Evolutionary conservation across 2,797 vertebrate species (phyloP).

Genomic region (Sandelia bainsii): DNA sequence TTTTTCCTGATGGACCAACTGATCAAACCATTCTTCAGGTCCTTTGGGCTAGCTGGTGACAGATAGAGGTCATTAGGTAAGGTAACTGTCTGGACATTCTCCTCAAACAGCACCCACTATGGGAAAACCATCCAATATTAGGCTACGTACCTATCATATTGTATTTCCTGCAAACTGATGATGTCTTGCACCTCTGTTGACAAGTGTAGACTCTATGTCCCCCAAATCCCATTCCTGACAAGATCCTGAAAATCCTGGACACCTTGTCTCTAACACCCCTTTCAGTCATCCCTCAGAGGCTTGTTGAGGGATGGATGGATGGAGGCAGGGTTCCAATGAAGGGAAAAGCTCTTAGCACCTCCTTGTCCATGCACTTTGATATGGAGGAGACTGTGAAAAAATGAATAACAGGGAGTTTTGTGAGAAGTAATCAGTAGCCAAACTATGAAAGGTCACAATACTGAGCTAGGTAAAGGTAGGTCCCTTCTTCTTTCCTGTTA

Average conservation of each 20-base stretch:
- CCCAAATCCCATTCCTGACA: conserved; percentile 54
- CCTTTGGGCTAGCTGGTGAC: conserved; percentile 49
- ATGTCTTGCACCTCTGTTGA: conserved; percentile 72
- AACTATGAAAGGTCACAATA: conserved; percentile 47
- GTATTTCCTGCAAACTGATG: conserved; percentile 63
- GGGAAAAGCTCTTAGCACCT: conserved; percentile 61
- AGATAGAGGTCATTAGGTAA: conserved; percentile 70
- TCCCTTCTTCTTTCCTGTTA: conserved; percentile 14
- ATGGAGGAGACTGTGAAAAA: conserved; percentile 48
- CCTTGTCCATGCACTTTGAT: conserved; percentile 51
- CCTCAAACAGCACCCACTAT: conserved; percentile 60
- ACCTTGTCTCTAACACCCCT: conserved; percentile 52
- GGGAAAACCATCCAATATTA: conserved; percentile 64
- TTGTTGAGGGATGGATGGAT: conserved; percentile 28
- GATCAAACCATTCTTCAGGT: conserved; percentile 51
- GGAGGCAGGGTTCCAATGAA: conserved; percentile 43
- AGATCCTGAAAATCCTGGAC: conserved; percentile 58
- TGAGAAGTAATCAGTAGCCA: conserved; percentile 52
- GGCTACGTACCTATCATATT: conserved; percentile 68
- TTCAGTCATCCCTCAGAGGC: conserved; percentile 56
- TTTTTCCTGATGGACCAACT: conserved; percentile 34
- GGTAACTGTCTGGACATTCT: conserved; percentile 64
- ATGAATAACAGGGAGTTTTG: conserved; percentile 55
- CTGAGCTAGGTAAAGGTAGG: conserved; percentile 15
- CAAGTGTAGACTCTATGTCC: conserved; percentile 62